phyloP scores from a whole-genome alignment of 30 jellyfish, hydroid and myxozoan species.

The Sanderia malayensis region DNA sequence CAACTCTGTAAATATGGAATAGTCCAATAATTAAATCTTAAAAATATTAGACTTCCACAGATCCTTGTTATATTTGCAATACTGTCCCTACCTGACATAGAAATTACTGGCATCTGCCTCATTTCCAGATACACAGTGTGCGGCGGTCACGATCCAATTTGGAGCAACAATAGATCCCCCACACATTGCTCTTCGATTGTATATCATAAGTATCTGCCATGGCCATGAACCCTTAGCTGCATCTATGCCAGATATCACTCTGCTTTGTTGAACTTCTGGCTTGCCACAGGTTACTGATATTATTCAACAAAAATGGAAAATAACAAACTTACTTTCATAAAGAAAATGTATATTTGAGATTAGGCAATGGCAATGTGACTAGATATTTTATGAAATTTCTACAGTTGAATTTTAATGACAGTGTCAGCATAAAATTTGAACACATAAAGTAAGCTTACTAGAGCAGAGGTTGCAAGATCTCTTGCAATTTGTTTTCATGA shows the following conservation, averaged over 20 bases:
- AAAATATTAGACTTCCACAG: too few species aligned
- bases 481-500: not conserved
- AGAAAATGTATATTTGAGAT: too few species aligned
- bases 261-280: conserved; percentile 18
- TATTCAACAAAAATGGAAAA: too few species aligned
- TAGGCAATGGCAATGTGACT: too few species aligned
- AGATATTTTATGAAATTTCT: too few species aligned
- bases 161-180: conserved; percentile 68
- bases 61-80: too few species aligned
- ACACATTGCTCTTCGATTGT: conserved; percentile 13
- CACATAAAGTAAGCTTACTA: too few species aligned
- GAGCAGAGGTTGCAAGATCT: not conserved
- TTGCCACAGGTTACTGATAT: conserved; percentile 29
- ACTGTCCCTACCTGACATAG: not conserved
- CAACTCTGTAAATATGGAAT: conserved; percentile 19
- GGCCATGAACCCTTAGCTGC: conserved; percentile 78
- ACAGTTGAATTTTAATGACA: too few species aligned
- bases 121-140: conserved; percentile 44
- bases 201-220: conserved; percentile 51
- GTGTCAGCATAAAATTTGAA: too few species aligned
- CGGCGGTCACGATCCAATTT: conserved; percentile 61
- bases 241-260: conserved; percentile 53
- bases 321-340: too few species aligned
- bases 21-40: not conserved
- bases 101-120: not conserved